Conservation (phyloP, 2,113 vertebrate species). For the Caloenas nicobarica region DNA sequence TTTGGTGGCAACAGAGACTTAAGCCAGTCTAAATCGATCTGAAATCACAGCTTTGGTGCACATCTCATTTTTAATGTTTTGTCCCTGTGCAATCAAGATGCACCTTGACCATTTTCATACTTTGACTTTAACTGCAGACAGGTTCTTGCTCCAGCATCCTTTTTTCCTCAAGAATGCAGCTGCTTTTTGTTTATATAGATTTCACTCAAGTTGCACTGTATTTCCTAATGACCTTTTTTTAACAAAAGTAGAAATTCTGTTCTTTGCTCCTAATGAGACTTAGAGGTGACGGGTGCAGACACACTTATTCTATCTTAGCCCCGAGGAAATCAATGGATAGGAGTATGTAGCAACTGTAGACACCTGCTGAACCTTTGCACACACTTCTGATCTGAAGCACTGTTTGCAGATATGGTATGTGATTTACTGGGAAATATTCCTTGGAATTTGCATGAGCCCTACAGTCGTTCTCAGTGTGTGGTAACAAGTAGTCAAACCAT, state of each 20-base stretch:
- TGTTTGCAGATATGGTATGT: neutral
- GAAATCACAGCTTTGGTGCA: neutral
- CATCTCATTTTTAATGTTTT: neutral
- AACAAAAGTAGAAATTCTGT: neutral
- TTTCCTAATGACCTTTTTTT: neutral
- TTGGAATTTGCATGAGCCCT: neutral
- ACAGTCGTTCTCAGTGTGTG: neutral
- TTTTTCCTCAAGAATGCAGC: neutral
- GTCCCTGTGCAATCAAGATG: neutral
- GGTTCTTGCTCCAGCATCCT: neutral
- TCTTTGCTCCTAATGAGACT: neutral
- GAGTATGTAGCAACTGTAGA: neutral
- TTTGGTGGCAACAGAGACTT: neutral
- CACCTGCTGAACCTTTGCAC: neutral
- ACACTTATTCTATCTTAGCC: neutral
- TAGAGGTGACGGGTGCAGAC: neutral
- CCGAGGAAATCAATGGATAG: neutral
- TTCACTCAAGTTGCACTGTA: neutral
- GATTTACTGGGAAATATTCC: slow-evolving; percentile 22
- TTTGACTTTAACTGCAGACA: neutral
- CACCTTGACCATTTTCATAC: neutral
- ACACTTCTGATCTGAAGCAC: neutral
- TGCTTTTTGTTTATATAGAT: neutral
- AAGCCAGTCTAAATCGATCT: neutral
- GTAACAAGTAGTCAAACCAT: neutral